A percentile compares a stretch with the other conserved stretches of the same genome.
These are phyloP conservation scores for Notechis scutatus DNA, from an alignment of 2,113 vertebrate genomes.

Conservation along the genomic window DNA sequence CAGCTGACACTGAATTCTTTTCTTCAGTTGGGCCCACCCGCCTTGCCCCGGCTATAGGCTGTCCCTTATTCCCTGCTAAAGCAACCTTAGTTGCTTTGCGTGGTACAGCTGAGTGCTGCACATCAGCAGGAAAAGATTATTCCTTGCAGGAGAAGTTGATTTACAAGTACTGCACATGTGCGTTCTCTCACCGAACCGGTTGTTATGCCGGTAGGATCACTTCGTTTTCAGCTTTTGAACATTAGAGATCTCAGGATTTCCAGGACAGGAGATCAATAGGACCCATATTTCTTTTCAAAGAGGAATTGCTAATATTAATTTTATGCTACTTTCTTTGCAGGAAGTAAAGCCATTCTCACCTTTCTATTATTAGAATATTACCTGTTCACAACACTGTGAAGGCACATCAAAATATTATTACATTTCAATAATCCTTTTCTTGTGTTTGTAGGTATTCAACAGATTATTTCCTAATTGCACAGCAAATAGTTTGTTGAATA, in stretches of 20 bases:
- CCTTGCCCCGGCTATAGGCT: no score
- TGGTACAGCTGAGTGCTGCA: no score
- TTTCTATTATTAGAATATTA: background rate
- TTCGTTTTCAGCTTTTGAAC: background rate
- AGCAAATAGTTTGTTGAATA: background rate
- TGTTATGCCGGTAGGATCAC: no score
- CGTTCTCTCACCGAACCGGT: no score
- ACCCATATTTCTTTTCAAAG: background rate
- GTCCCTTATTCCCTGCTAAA: no score
- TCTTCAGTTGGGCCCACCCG: no score
- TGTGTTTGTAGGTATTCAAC: background rate
- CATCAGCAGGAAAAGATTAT: no score
- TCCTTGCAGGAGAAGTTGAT: no score
- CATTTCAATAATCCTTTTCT: background rate
- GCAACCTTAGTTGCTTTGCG: no score
- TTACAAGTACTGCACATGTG: no score
- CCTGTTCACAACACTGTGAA: background rate
- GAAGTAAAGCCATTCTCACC: background rate
- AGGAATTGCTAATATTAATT: background rate
- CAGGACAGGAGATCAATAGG: background rate
- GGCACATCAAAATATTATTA: background rate
- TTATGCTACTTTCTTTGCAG: background rate
- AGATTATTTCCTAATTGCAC: background rate
- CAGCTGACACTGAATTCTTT: no score
- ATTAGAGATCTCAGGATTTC: background rate